Percentiles rank a stretch among this genome's conserved stretches.
phyloP scores from a whole-genome alignment of 1,140 invertebrate genomes.

The Drosophila nasuta region DNA sequence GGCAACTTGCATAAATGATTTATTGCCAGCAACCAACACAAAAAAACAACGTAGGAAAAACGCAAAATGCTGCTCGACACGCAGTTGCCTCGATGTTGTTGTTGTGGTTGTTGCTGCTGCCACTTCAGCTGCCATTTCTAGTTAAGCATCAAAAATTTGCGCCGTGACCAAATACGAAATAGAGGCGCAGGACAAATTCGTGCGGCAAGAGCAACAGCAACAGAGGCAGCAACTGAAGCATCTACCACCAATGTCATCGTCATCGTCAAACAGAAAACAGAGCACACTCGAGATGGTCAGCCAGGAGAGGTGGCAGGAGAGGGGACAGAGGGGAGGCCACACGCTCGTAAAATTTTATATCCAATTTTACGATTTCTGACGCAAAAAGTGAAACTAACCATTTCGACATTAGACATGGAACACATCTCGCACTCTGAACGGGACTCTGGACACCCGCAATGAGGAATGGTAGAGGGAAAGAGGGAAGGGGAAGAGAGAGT shows the following conservation, averaged over 20 bases:
- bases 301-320: not conserved
- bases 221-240: conserved; percentile 10
- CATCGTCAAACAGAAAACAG: conserved; percentile 47
- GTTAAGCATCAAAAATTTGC: conserved; percentile 79
- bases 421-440: conserved; percentile 64
- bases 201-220: conserved; percentile 26
- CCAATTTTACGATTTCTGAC: conserved; percentile 83
- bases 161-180: conserved; percentile 80
- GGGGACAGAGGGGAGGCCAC: conserved; percentile 42
- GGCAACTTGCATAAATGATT: conserved; percentile 82
- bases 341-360: conserved; percentile 84
- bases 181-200: conserved; percentile 72
- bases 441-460: not conserved
- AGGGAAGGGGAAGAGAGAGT: not conserved
- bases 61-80: conserved; percentile 25
- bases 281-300: conserved; percentile 48
- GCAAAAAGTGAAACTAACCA: conserved; percentile 83
- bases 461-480: conserved; percentile 2
- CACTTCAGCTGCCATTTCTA: conserved; percentile 75
- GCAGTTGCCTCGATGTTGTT: conserved; percentile 20
- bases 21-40: conserved; percentile 59
- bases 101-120: conserved; percentile 45
- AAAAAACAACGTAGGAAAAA: too few relatives aligned
- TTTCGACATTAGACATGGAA: conserved; percentile 83
- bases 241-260: conserved; percentile 43